Evolutionary conservation across 2,797 vertebrate species (phyloP).

Genomic region (Oreortyx pictus): DNA sequence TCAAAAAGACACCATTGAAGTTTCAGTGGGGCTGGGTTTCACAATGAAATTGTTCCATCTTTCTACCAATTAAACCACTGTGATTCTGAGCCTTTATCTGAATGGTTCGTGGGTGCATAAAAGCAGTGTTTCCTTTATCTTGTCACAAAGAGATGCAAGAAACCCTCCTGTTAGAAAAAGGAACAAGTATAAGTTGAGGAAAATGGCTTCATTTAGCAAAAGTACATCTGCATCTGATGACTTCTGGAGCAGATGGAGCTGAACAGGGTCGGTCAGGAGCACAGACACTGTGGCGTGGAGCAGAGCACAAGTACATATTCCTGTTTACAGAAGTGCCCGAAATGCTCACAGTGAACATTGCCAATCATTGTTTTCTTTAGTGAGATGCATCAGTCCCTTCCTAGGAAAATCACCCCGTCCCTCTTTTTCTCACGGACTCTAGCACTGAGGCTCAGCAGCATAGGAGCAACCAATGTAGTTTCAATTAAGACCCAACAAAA

Average conservation of each 20-base stretch:
- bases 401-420: slow-evolving; percentile 38
- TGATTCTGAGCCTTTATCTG: background rate
- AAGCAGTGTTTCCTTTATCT: background rate
- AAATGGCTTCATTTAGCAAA: slow-evolving; percentile 8
- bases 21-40: background rate
- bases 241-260: slow-evolving; percentile 5
- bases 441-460: slow-evolving; percentile 8
- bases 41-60: background rate
- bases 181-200: background rate
- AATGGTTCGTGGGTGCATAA: background rate
- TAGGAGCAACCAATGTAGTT: slow-evolving; percentile 70
- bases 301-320: slow-evolving; percentile 17
- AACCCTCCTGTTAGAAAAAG: background rate
- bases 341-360: slow-evolving; percentile 25
- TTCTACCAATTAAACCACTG: background rate
- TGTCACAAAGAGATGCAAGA: background rate
- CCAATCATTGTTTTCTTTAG: slow-evolving; percentile 58
- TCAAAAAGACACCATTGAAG: background rate
- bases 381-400: slow-evolving; percentile 12
- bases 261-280: background rate
- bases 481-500: slow-evolving; percentile 78
- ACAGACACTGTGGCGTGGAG: slow-evolving; percentile 20
- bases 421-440: slow-evolving; percentile 44
- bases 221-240: background rate
- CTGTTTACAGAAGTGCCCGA: slow-evolving; percentile 35